phyloP scores from a whole-genome alignment of 1,140 invertebrate species.

The Orius insidiosus region DNA sequence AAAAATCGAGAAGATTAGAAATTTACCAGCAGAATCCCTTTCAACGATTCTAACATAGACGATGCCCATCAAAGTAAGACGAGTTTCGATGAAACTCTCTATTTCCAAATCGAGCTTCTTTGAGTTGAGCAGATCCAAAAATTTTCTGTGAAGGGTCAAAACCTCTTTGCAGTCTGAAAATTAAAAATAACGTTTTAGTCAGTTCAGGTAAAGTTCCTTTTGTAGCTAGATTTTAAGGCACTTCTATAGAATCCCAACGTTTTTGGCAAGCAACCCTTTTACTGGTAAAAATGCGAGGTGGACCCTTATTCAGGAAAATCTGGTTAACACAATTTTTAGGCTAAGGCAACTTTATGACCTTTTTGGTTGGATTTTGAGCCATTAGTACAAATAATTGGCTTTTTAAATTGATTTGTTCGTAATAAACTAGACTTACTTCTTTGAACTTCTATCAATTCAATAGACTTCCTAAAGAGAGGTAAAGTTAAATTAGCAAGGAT shows the following conservation, averaged over 20 bases:
- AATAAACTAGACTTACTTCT: conserved; percentile 44
- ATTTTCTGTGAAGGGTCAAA: conserved; percentile 35
- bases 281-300: too few species aligned
- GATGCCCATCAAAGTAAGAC: conserved; percentile 45
- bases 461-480: conserved; percentile 35
- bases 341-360: too few species aligned
- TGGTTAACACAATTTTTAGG: not conserved
- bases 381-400: too few species aligned
- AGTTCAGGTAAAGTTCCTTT: not conserved
- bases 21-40: conserved; percentile 42
- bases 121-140: conserved; percentile 30
- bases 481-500: conserved; percentile 44
- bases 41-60: conserved; percentile 47
- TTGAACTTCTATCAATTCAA: conserved; percentile 42
- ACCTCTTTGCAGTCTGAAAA: conserved; percentile 40
- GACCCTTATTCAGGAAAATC: not conserved
- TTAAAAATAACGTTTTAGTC: conserved; percentile 5
- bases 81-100: conserved; percentile 47
- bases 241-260: not conserved
- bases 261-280: too few species aligned
- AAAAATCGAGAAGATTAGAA: too few species aligned
- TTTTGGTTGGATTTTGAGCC: too few species aligned
- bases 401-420: too few species aligned
- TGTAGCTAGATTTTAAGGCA: too few species aligned
- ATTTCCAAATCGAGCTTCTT: conserved; percentile 33